Base-by-base conservation (phyloP, 2,888 invertebrate species). In the Coleophora deauratella region DNA sequence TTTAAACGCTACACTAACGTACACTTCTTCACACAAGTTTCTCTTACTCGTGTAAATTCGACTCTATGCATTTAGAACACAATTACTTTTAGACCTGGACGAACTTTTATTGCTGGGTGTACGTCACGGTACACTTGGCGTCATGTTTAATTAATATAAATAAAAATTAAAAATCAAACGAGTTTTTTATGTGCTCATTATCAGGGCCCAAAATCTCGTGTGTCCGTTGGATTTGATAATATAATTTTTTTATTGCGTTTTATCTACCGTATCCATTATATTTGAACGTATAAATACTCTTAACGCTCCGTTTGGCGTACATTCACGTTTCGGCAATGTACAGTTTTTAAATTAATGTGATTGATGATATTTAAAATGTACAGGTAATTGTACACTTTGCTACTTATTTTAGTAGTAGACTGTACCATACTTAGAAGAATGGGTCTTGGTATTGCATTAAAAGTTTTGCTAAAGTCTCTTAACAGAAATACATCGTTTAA, bases 111-210 rank as follows among this genome's bases (percentile, higher is more conserved):
- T 21, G 6, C 21, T 6, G 21, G 21, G 69, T 75, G 70, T 78
- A 65, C 62, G 79, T 65, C 76, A 67, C 69, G 71, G 79, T 80
- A 78, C 79, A 80, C 75, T 81, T 75, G 65, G 54, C 61, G 41
- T 49, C 52, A 57, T 66, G 66, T 73, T 78, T 79, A 79, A 81
- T 79, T 79, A 78, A 77, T 76, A 76, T 73, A 71, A 67, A 74
- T 71, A 68, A 73, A 69, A 68, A 60, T 55, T 54, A 73, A 66
- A 68, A 72, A 73, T 69, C 68, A 72, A 60, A 59, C 59, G 57
- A 61, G 72, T 67, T 72, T 68, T 66, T 63, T 55, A 59, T 57
- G 51, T 52, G 50, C 59, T 66, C 66, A 71, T 73, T 72, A 74
- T 72, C 73, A 62, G 62, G 59, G 66, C 63, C 51, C 53, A 54